Evolutionary conservation across 2,888 invertebrate species (phyloP).

Genomic region (Coenonympha glycerion): DNA sequence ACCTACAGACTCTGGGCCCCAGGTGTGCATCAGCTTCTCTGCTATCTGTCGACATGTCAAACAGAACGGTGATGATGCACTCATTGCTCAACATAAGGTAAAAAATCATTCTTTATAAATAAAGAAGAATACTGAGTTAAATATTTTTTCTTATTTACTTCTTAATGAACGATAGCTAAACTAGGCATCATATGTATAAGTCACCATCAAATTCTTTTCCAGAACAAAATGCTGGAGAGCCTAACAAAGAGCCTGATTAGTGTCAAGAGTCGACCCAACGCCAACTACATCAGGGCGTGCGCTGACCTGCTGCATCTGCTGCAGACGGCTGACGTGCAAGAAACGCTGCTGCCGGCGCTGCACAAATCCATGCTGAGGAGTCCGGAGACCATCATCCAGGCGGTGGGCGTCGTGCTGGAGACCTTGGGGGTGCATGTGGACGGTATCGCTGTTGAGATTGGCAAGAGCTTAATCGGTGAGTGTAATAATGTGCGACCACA

Average conservation of each 20-base stretch:
- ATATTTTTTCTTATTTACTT: no score
- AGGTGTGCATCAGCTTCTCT: conserved; percentile 79
- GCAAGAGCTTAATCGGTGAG: conserved; percentile 86
- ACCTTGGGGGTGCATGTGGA: conserved; percentile 85
- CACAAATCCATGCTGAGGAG: conserved; percentile 94
- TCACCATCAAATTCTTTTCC: conserved; percentile 23
- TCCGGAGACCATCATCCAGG: conserved; percentile 92
- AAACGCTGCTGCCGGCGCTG: conserved; percentile 85
- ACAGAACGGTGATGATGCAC: conserved; percentile 59
- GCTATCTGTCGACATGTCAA: conserved; percentile 77
- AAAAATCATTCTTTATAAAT: no score
- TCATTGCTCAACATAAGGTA: conserved; percentile 76
- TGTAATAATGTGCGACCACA: conserved; percentile 5
- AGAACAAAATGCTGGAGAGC: conserved; percentile 79
- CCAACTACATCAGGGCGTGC: conserved; percentile 80
- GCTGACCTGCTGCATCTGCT: conserved; percentile 79
- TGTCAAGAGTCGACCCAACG: conserved; percentile 84
- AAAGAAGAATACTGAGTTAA: no score
- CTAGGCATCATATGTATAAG: no score
- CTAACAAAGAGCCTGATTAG: conserved; percentile 86
- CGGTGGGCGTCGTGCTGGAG: conserved; percentile 84
- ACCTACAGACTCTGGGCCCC: conserved; percentile 69
- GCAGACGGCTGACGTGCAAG: conserved; percentile 81
- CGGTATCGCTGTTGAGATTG: conserved; percentile 84
- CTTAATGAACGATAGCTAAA: no score